Conservation (phyloP, 1,140 invertebrate genomes). For the Pissodes strobi region DNA sequence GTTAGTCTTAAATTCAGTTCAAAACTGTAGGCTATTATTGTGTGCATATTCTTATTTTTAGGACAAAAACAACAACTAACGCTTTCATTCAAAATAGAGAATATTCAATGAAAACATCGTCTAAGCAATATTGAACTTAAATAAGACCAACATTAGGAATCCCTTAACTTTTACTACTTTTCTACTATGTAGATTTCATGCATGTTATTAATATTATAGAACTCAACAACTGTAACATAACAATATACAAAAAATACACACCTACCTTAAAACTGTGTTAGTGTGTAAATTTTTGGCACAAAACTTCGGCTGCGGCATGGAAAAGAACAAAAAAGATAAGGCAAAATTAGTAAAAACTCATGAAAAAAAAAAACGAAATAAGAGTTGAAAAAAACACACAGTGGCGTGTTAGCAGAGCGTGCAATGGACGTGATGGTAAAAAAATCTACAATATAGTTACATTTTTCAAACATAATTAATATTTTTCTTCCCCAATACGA, state of each 20-base stretch:
- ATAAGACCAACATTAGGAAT: not conserved
- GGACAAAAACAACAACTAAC: too few relatives aligned
- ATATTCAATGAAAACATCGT: too few relatives aligned
- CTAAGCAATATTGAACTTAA: not conserved
- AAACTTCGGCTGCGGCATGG: slow-evolving; percentile 52
- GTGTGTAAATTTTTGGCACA: slow-evolving; percentile 54
- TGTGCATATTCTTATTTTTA: too few relatives aligned
- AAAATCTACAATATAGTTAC: too few relatives aligned
- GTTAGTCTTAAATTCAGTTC: not conserved
- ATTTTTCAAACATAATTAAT: too few relatives aligned
- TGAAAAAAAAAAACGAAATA: too few relatives aligned
- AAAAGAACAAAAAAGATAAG: slow-evolving; percentile 49
- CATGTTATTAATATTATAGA: slow-evolving; percentile 2
- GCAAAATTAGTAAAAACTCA: slow-evolving; percentile 48
- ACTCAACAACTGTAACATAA: slow-evolving; percentile 1
- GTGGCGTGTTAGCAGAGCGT: slow-evolving; percentile 22
- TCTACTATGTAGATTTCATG: slow-evolving; percentile 18
- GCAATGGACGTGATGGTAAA: slow-evolving; percentile 10
- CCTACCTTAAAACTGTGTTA: slow-evolving; percentile 45
- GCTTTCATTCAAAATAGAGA: too few relatives aligned
- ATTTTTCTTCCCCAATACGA: too few relatives aligned
- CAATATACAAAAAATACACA: slow-evolving; percentile 25
- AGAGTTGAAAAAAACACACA: slow-evolving; percentile 20
- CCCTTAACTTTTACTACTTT: slow-evolving; percentile 9
- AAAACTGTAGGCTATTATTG: not conserved